Percentiles rank a stretch among this genome's conserved stretches.
phyloP scores from a whole-genome alignment of 2,797 vertebrate genomes.

The Manis pentadactyla region DNA sequence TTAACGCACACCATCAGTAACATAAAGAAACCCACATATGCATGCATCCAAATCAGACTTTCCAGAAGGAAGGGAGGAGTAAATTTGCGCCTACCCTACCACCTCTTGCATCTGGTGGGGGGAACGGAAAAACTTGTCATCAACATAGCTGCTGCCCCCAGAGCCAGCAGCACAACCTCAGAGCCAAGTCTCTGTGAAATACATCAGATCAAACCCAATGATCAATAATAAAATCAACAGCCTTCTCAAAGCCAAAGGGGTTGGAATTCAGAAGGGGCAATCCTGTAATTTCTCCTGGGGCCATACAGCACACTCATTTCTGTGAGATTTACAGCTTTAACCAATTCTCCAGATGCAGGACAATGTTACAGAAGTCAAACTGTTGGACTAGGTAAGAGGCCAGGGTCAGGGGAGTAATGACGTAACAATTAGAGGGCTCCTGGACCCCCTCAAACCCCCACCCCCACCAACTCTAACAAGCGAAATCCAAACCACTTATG shows the following conservation, averaged over 20 bases:
- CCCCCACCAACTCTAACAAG: background rate
- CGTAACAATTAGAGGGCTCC: constrained; percentile 5
- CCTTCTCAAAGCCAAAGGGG: constrained; percentile 72
- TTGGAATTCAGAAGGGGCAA: constrained; percentile 77
- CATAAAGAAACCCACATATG: constrained; percentile 39
- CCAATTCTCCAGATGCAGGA: constrained; percentile 69
- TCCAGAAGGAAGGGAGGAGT: constrained; percentile 64
- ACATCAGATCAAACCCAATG: constrained; percentile 79
- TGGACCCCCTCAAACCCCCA: background rate
- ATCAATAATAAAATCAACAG: constrained; percentile 85
- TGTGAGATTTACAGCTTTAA: constrained; percentile 66
- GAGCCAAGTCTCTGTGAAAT: constrained; percentile 81
- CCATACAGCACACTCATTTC: constrained; percentile 67
- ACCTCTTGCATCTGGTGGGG: constrained; percentile 68
- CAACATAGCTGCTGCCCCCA: constrained; percentile 56
- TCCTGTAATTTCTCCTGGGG: constrained; percentile 62
- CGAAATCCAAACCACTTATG: background rate
- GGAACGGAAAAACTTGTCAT: constrained; percentile 74
- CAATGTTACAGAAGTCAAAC: constrained; percentile 63
- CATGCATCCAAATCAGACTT: constrained; percentile 45
- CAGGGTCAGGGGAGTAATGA: constrained; percentile 44
- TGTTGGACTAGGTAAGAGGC: constrained; percentile 63
- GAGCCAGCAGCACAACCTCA: constrained; percentile 53
- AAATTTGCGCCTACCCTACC: constrained; percentile 48
- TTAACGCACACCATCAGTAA: constrained; percentile 33